Evolutionary conservation across 2,113 vertebrate species (phyloP).

Genomic region (Jacana jacana): DNA sequence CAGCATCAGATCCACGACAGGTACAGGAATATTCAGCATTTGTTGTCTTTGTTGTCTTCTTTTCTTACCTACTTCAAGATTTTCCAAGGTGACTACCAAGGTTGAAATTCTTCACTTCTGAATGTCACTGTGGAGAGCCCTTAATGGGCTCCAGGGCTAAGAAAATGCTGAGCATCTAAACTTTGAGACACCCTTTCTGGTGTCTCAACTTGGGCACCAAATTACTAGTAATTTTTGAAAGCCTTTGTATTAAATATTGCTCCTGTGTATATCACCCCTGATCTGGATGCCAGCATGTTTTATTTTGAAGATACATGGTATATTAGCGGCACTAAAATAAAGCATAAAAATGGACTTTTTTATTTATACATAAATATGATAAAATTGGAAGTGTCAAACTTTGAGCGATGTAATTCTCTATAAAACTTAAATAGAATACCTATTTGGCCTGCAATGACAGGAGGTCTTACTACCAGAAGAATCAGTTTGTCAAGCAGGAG

Average conservation of each 20-base stretch:
- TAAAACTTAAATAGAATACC: slow-evolving; percentile 80
- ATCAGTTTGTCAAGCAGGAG: slow-evolving; percentile 97
- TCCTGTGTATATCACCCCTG: not conserved
- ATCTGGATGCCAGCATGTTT: slow-evolving; percentile 23
- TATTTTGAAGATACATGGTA: slow-evolving; percentile 33
- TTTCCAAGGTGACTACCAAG: not conserved
- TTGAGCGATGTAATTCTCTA: slow-evolving; percentile 44
- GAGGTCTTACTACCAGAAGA: slow-evolving; percentile 93
- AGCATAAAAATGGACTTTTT: slow-evolving; percentile 33
- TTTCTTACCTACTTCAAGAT: not conserved
- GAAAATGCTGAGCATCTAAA: not conserved
- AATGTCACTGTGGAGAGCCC: not conserved
- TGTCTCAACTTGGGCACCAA: not conserved
- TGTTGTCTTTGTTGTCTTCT: not conserved
- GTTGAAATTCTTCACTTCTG: not conserved
- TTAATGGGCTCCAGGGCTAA: not conserved
- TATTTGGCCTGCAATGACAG: slow-evolving; percentile 97
- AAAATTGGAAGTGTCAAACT: slow-evolving; percentile 40
- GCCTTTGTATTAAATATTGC: not conserved
- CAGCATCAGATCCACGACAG: not conserved
- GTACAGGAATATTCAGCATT: not conserved
- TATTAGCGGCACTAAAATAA: slow-evolving; percentile 19
- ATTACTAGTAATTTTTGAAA: not conserved
- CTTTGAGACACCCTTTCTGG: not conserved
- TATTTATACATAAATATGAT: slow-evolving; percentile 53